Conservation (phyloP, 35 echinoderm and acorn worm species). For the Lytechinus variegatus region DNA sequence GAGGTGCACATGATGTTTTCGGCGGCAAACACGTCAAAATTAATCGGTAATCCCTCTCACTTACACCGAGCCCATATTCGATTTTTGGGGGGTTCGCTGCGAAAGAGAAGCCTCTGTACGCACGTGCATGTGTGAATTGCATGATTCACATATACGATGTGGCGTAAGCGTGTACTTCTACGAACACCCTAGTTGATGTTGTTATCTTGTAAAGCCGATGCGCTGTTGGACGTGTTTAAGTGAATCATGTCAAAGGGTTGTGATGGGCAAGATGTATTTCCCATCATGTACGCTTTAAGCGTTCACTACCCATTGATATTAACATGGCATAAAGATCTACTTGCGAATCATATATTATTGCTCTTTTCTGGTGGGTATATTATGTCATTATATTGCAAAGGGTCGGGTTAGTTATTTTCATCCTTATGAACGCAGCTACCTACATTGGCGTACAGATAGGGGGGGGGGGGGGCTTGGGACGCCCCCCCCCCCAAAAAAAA, state of each 20-base stretch:
- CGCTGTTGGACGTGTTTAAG: background rate
- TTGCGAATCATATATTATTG: background rate
- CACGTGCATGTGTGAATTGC: background rate
- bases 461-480: too few relatives aligned
- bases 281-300: background rate
- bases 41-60: slow-evolving; percentile 17
- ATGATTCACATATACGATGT: background rate
- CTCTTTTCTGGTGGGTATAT: background rate
- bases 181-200: background rate
- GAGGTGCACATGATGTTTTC: background rate
- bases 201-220: background rate
- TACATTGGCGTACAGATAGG: too few relatives aligned
- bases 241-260: background rate
- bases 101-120: background rate
- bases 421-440: background rate
- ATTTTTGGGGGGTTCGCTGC: background rate
- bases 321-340: background rate
- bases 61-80: background rate
- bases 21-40: slow-evolving; percentile 35
- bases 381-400: too few relatives aligned
- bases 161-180: background rate
- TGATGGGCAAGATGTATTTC: background rate
- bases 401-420: background rate
- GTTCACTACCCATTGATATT: background rate
- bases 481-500: too few relatives aligned